Conservation (phyloP, 2,797 vertebrate genomes). For the Eulemur albifrons region DNA sequence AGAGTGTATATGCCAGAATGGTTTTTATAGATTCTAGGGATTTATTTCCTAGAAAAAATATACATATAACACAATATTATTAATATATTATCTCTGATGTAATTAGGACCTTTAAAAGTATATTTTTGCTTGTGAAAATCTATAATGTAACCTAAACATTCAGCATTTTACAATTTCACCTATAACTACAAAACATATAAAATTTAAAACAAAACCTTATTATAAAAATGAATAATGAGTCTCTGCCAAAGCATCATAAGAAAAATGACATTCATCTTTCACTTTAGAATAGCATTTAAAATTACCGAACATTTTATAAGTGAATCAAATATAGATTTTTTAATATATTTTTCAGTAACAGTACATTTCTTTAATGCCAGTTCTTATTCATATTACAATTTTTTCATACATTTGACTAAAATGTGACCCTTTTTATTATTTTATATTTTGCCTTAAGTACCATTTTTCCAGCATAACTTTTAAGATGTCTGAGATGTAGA, state of each 20-base stretch:
- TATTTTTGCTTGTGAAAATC: neutral
- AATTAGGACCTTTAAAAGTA: neutral
- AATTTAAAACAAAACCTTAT: neutral
- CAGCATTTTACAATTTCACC: neutral
- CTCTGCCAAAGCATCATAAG: neutral
- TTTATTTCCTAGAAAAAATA: neutral
- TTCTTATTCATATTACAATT: slow-evolving; percentile 6
- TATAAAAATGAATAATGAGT: slow-evolving; percentile 34
- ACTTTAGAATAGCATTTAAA: neutral
- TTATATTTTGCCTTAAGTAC: neutral
- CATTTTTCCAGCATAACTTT: neutral
- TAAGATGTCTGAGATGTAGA: slow-evolving; percentile 14
- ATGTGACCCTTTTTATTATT: neutral
- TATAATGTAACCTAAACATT: neutral
- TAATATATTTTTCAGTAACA: slow-evolving; percentile 43
- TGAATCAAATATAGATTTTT: slow-evolving; percentile 40
- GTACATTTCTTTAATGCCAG: slow-evolving; percentile 3
- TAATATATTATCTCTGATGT: neutral
- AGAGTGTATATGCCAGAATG: neutral
- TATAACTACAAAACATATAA: neutral
- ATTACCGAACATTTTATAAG: slow-evolving; percentile 23
- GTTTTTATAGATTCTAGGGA: neutral
- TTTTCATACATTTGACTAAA: slow-evolving; percentile 1
- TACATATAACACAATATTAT: neutral
- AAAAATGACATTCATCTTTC: neutral